Base-by-base conservation (phyloP, 2,797 vertebrate species). In the Poliocrania exsul region DNA sequence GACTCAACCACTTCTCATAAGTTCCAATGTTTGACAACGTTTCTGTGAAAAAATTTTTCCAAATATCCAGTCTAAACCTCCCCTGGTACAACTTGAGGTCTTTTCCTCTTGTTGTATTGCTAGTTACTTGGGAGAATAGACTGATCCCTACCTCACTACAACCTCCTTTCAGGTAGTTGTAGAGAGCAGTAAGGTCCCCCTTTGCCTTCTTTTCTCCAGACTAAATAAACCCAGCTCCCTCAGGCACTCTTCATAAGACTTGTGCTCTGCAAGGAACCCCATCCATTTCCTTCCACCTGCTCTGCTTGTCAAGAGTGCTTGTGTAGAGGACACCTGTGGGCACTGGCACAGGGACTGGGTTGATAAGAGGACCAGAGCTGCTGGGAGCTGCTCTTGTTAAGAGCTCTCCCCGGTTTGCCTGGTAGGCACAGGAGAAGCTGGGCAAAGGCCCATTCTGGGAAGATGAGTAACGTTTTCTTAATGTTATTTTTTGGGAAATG, bases 181-280 rank as follows among this genome's bases (percentile, higher is more conserved):
- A 29, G 29, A 44, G 31, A 18, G 6, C n/a, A 1, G 11, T 10
- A 51, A 31, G 20, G 6, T 33, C 10, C 2, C 8, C 20, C 8
- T 10, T 9, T 26, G 29, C 9, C 10, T 51, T 44, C 7, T 58
- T 65, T 57, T 16, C 58, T 35, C 25, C 51, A 4, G 17, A 9
- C 4, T 31, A 40, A 26, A 58, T 17, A 46, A 51, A 8, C 18
- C 29, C 29, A 40, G 29, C 8, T 58, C 20, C 33, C 20, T 51
- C 14, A 1, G 44, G 8, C 0, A 0, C n/a, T 26, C 19, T 25
- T 17, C 29, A 31, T 6, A 33, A 33, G 44, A 38, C 20, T 18
- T 46, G 28, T 23, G n/a, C 10, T 50, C 40, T 17, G 47, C 24
- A 18, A 25, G 50, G 58, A 20, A 0, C 15, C 7, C 2, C 19